A percentile compares a stretch with the other conserved stretches of the same genome.
These are phyloP conservation scores for Phoeniculus purpureus DNA, from an alignment of 2,797 vertebrate species.

Conservation along the genomic window DNA sequence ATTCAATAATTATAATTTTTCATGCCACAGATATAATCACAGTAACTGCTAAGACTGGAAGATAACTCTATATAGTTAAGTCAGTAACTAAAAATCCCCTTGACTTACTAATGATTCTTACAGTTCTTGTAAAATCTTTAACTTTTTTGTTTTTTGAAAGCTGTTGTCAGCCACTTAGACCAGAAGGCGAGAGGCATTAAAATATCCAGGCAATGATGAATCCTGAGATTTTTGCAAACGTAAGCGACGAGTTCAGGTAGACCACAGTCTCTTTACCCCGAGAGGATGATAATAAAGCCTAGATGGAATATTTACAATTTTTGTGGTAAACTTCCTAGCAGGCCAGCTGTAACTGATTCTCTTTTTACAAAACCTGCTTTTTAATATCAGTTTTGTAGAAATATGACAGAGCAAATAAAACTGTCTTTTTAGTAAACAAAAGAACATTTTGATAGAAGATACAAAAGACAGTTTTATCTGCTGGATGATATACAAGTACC, in stretches of 20 bases:
- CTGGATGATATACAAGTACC: slow-evolving; percentile 53
- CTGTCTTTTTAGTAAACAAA: slow-evolving; percentile 62
- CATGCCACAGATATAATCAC: slow-evolving; percentile 49
- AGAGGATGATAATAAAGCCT: slow-evolving; percentile 2
- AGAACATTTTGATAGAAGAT: slow-evolving; percentile 56
- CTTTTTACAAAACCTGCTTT: slow-evolving; percentile 32
- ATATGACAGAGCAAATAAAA: slow-evolving; percentile 50
- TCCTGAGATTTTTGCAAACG: slow-evolving; percentile 24
- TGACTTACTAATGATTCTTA: slow-evolving; percentile 10
- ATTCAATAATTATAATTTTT: neutral
- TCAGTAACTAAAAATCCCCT: slow-evolving; percentile 11
- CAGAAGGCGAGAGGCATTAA: slow-evolving; percentile 17
- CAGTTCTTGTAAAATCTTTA: neutral
- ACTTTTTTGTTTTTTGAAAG: slow-evolving; percentile 25
- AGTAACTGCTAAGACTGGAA: slow-evolving; percentile 15
- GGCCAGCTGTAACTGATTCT: slow-evolving; percentile 45
- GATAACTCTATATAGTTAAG: slow-evolving; percentile 1
- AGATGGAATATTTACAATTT: slow-evolving; percentile 54
- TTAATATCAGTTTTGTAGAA: slow-evolving; percentile 50
- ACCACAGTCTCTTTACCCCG: neutral
- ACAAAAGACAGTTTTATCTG: slow-evolving; percentile 64
- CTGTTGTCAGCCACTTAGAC: neutral
- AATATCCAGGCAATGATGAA: neutral
- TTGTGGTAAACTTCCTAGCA: slow-evolving; percentile 23
- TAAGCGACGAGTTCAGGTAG: slow-evolving; percentile 32